A percentile compares a stretch with the other conserved stretches of the same genome.
Evolutionary conservation across 1,140 invertebrate genomes (phyloP).

Genomic region (Forficula auricularia): DNA sequence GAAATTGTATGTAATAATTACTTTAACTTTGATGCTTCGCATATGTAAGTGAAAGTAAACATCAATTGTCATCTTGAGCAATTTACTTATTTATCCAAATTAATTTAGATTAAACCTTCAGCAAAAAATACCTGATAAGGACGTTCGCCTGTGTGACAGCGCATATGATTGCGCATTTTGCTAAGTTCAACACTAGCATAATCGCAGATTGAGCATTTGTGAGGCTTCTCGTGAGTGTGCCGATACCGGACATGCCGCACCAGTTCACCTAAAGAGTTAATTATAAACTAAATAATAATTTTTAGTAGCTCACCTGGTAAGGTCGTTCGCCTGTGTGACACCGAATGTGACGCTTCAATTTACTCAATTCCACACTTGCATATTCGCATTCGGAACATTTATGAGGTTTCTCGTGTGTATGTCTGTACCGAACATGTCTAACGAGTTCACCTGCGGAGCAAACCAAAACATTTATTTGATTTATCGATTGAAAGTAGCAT

Average conservation of each 20-base stretch:
- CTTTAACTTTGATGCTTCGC: no score
- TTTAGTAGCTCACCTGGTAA: constrained; percentile 39
- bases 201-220: constrained; percentile 44
- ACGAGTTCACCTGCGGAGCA: constrained; percentile 62
- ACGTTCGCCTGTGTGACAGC: constrained; percentile 40
- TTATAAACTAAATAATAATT: constrained; percentile 8
- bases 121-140: constrained; percentile 30
- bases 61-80: no score
- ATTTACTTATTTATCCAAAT: no score
- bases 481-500: background rate
- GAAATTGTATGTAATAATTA: no score
- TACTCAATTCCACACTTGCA: constrained; percentile 83
- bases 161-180: constrained; percentile 45
- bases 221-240: constrained; percentile 48
- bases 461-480: constrained; percentile 7
- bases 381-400: constrained; percentile 90
- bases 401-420: constrained; percentile 90
- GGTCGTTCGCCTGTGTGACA: constrained; percentile 78
- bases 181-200: constrained; percentile 47
- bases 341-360: constrained; percentile 79
- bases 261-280: constrained; percentile 29
- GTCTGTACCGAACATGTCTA: constrained; percentile 76
- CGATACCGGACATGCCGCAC: constrained; percentile 37
- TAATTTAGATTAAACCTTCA: no score
- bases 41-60: no score